Evolutionary conservation across 2,888 invertebrate species (phyloP).

Genomic region (Isotomurus palustris): DNA sequence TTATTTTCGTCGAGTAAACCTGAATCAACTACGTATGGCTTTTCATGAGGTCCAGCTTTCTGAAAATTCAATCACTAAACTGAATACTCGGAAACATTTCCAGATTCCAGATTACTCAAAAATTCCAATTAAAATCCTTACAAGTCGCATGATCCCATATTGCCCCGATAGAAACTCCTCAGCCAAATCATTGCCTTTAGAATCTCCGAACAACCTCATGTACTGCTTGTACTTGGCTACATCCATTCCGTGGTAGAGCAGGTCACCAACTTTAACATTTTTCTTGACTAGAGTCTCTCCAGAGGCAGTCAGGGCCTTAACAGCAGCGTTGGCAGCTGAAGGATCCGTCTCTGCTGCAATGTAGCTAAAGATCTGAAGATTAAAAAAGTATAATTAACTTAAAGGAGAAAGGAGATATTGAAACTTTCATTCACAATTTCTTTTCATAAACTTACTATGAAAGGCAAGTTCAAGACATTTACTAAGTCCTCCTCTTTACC

Average conservation of each 20-base stretch:
- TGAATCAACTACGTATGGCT: conserved; percentile 26
- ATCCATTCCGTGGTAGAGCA: conserved; percentile 34
- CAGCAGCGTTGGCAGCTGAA: conserved; percentile 16
- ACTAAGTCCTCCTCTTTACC: conserved; percentile 29
- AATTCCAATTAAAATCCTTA: not conserved
- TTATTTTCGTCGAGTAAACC: conserved; percentile 19
- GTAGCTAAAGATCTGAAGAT: conserved; percentile 31
- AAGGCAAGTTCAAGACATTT: conserved; percentile 27
- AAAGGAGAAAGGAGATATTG: not conserved
- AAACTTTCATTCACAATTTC: not conserved
- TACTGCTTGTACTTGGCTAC: conserved; percentile 25
- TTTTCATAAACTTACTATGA: conserved; percentile 21
- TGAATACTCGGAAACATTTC: not conserved
- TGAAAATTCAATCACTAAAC: conserved; percentile 5
- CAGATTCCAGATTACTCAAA: too few species aligned
- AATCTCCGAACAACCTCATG: conserved; percentile 25
- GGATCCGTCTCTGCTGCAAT: conserved; percentile 19
- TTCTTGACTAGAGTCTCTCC: conserved; percentile 25
- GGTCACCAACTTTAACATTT: conserved; percentile 27
- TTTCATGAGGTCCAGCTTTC: conserved; percentile 37
- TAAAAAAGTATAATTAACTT: not conserved
- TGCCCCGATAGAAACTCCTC: conserved; percentile 24
- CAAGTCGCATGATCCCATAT: conserved; percentile 27
- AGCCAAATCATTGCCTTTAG: conserved; percentile 10
- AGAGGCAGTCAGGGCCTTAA: conserved; percentile 8